These are phyloP conservation scores for Trachelus troglodyta DNA, from an alignment of 2,888 invertebrate species.

Conservation along the genomic window DNA sequence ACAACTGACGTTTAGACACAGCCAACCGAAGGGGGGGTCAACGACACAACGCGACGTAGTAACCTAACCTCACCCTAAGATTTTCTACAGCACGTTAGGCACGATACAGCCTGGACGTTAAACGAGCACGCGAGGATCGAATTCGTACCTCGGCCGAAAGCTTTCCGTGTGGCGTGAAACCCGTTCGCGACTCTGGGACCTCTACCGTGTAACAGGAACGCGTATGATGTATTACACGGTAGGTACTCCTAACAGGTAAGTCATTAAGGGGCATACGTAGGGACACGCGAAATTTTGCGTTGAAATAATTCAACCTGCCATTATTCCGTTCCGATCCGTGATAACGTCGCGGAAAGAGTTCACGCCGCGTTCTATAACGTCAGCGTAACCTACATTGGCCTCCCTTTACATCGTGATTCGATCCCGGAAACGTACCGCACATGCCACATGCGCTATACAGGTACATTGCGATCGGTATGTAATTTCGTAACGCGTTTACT, in stretches of 20 bases:
- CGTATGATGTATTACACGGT: not conserved
- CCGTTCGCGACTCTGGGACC: not conserved
- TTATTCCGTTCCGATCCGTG: not conserved
- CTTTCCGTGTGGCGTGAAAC: not conserved
- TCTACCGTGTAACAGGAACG: not conserved
- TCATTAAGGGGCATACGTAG: not conserved
- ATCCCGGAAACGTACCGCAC: not conserved
- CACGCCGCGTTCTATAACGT: not conserved
- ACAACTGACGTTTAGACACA: not conserved
- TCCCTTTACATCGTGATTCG: not conserved
- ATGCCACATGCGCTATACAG: not conserved
- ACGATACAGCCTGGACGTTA: not conserved
- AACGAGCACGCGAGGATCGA: not conserved
- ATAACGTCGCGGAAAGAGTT: not conserved
- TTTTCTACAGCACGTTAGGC: not conserved
- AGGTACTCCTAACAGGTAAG: not conserved
- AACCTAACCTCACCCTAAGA: not conserved
- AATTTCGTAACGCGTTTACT: not conserved
- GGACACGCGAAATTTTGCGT: not conserved
- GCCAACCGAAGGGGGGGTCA: conserved; percentile 22
- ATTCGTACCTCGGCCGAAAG: not conserved
- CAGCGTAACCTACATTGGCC: not conserved
- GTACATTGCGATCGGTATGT: not conserved
- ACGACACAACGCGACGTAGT: conserved; percentile 25
- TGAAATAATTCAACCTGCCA: not conserved